Base-by-base conservation (phyloP, 1,140 invertebrate species). In the Hyphantria cunea region DNA sequence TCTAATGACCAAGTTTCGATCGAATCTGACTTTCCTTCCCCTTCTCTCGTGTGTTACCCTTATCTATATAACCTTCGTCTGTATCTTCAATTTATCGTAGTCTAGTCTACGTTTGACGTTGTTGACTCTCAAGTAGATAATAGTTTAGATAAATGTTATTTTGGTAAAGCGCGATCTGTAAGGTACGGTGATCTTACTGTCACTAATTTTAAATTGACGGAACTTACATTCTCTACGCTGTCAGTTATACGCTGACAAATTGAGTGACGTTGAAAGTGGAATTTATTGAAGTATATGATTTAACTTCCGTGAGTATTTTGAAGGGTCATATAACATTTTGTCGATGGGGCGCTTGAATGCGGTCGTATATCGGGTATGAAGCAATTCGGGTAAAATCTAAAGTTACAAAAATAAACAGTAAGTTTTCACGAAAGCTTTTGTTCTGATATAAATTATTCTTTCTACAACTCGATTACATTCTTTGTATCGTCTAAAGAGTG, bases 121-220 rank as follows among this genome's bases (percentile, higher is more conserved):
- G 83, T 90, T 86, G 79, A 76, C 74, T 82, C 78, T 84, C 76
- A 78, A 82, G 81, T 55, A 49, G 74, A 78, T 85, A 77, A 78
- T 59, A 59, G 67, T 71, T 84, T 86, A 87, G 79, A 77, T 72
- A 76, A 80, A 61, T 37, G 51, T 85, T 89, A 86, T 85, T 87
- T 89, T 87, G 81, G 70, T 85, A 89, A 74, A 89, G 84, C 72
- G 74, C 72, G 71, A 69, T 76, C 77, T 84, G 74, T 66, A 60
- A 66, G 68, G 70, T 33, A 49, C 44, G 34, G 55, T n/a, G 55
- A 72, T 77, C 82, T 84, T 76, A 82, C 68, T 88, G 86, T 89
- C 86, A 89, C 86, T 89, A 86, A 82, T 78, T 81, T 88, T 78
- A 88, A 84, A 80, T 67, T 45, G 64, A 64, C 64, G 55, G 52